Evolutionary conservation across 2,888 invertebrate genomes (phyloP), one percentile per base, ranked within the genome.

Genomic region (Caenorhabditis japonica): DNA sequence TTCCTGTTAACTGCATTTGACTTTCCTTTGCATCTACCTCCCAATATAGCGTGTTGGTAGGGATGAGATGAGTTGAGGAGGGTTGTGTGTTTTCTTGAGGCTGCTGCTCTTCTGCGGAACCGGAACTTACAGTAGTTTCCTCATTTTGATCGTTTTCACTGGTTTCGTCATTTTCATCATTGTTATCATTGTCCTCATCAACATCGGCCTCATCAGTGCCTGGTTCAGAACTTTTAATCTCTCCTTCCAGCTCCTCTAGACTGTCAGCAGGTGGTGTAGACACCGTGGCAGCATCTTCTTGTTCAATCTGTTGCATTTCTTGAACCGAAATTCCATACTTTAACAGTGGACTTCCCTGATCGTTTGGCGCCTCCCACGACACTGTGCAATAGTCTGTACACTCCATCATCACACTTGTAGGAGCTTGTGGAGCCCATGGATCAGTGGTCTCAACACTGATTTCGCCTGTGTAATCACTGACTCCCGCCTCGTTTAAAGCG

Each of bases 1-100:
- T 91, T 15, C 91, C 51, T 10, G 71, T 70, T 10, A 79, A 27
- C 25, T 78, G 75, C 34, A 80, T 21, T 8, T 73, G 52, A 8
- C 58, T 72, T 19, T 75, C 75, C 2, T 53, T 69, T 1, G 74
- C 56, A 12, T 49, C 70, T 12, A 73, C 68, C 27, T 73, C 68
- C n/a, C n/a, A n/a, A n/a, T n/a, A n/a, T n/a, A n/a, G n/a, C 5
- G 61, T 17, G 1, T 56, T 44, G 4, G 55, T 1, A n/a, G 44
- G 49, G n/a, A n/a, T n/a, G n/a, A n/a, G n/a, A n/a, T n/a, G n/a
- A n/a, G n/a, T n/a, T n/a, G n/a, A n/a, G n/a, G n/a, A n/a, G n/a
- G n/a, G n/a, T n/a, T n/a, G n/a, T n/a, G n/a, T n/a, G 4, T 21
- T 39, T 33, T 68, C 73, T 23, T 44, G 15, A 13, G 51, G 36